Evolutionary conservation across 2,888 invertebrate genomes (phyloP), one percentile per base, ranked within the genome.

Genomic region (Clistopyga incitator): DNA sequence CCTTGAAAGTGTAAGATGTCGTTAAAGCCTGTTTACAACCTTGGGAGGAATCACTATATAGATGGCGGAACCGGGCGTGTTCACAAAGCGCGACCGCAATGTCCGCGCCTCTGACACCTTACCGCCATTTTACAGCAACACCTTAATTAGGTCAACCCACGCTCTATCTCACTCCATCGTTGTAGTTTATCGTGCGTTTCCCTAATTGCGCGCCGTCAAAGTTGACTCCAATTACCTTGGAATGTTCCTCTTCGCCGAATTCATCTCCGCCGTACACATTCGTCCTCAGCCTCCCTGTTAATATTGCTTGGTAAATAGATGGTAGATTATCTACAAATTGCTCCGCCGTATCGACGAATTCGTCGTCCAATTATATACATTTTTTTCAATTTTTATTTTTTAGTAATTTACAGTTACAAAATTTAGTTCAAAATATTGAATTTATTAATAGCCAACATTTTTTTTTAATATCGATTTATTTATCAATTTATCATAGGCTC

Each of bases 111-210:
- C 82, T 71, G 15, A 25, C 78, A 47, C 78, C 47, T 50, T 20
- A 38, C 11, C 29, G 47, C 59, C 50, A 34, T 74, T 67, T 67
- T 70, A 78, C 25, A 84, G 84, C 70, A 84, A 85, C 82, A 82
- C 86, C 88, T 87, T 87, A 88, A 88, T 88, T 88, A 85, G 88
- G 86, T 84, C 87, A 88, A 56, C 71, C 80, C 15, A 78, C 54
- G 80, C 54, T 77, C 81, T 83, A 82, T 84, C 81, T 71, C 65
- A 47, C 76, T 79, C 78, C 34, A 72, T 71, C 79, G 68, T 78
- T 84, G 79, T 70, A 86, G 87, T 87, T 85, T 84, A 86, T 87
- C 81, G 75, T 79, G 25, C 78, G 79, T 84, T 82, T 85, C 82
- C 65, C 81, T 85, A 84, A 85, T 87, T 87, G 83, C 84, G 54